Conservation (phyloP, 2,797 vertebrate genomes). For the Melanotaenia nigrans region DNA sequence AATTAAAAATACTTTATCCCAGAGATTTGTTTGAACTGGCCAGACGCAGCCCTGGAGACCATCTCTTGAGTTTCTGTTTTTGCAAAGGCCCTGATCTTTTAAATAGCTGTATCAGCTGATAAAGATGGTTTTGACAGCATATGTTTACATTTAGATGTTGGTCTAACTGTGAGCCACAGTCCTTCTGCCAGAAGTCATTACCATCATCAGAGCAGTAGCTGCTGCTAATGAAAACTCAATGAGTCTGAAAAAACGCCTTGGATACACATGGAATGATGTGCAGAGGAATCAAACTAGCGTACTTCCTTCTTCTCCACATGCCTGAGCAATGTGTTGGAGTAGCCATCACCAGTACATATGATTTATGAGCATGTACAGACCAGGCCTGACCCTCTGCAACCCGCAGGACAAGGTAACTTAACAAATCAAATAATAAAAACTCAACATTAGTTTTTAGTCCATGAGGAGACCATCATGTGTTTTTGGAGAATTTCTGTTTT, state of each 20-base stretch:
- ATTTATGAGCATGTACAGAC: slow-evolving; percentile 64
- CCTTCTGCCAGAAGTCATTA: slow-evolving; percentile 65
- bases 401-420: slow-evolving; percentile 34
- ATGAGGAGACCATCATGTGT: slow-evolving; percentile 1
- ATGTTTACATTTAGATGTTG: slow-evolving; percentile 53
- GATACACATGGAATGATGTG: slow-evolving; percentile 45
- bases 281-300: slow-evolving; percentile 58
- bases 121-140: slow-evolving; percentile 31
- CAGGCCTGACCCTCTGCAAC: slow-evolving; percentile 13
- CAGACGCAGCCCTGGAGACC: slow-evolving; percentile 3
- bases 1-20: no score
- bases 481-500: slow-evolving; percentile 33
- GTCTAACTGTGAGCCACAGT: slow-evolving; percentile 36
- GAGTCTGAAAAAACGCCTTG: slow-evolving; percentile 64
- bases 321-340: slow-evolving; percentile 72
- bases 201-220: slow-evolving; percentile 28
- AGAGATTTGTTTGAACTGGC: not conserved
- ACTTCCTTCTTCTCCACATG: slow-evolving; percentile 78
- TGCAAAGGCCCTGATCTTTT: slow-evolving; percentile 39
- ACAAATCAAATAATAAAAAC: slow-evolving; percentile 36
- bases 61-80: slow-evolving; percentile 22
- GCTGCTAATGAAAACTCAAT: slow-evolving; percentile 58
- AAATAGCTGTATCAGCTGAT: slow-evolving; percentile 33
- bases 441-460: slow-evolving; percentile 3
- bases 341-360: slow-evolving; percentile 49